Evolutionary conservation across 1,140 invertebrate genomes (phyloP), one percentile per base, ranked within the genome.

Genomic region (Colletes gigas): DNA sequence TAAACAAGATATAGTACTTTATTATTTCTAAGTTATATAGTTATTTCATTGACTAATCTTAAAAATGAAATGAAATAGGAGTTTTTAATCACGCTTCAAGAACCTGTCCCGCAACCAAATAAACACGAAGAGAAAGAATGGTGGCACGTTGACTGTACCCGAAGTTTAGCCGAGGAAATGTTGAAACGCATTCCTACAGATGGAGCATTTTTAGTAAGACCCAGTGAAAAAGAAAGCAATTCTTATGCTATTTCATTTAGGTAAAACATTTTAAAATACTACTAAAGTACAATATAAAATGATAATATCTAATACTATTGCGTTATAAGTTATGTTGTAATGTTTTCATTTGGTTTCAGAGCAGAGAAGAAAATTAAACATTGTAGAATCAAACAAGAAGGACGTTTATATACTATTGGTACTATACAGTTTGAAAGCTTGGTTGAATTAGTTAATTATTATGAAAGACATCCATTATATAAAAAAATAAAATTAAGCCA

Each of bases 231-330:
- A 87, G 98, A 98, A 83, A 94, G 94, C 4, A 96, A 96, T 88
- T 96, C 96, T 15, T 99, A 97, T 93, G 97, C 98, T n/a, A 98
- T 99, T 86, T 99, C 98, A 77, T 99, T 99, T 92, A 96, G 97
- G 96, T 98, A 94, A 90, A 77, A 88, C 41, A 30, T 41, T 19
- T 47, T 39, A 30, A 81, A 69, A 1, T n/a, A 41, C 9, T 50
- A 63, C 21, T 41, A 47, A 30, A 30, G 30, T 30, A 2, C 30
- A 30, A 30, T n/a, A 17, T 14, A 52, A 47, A 65, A 55, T 30
- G 4, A 9, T 57, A 41, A 69, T 67, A 62, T 55, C 39, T 14
- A 73, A 8, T 73, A 15, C 30, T 60, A 44, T 3, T 50, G 50
- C 10, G 10, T 12, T 50, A 63, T 63, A 15, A 47, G 52, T 66